Base-by-base conservation (phyloP, 1,140 invertebrate species). In the Homalodisca vitripennis region DNA sequence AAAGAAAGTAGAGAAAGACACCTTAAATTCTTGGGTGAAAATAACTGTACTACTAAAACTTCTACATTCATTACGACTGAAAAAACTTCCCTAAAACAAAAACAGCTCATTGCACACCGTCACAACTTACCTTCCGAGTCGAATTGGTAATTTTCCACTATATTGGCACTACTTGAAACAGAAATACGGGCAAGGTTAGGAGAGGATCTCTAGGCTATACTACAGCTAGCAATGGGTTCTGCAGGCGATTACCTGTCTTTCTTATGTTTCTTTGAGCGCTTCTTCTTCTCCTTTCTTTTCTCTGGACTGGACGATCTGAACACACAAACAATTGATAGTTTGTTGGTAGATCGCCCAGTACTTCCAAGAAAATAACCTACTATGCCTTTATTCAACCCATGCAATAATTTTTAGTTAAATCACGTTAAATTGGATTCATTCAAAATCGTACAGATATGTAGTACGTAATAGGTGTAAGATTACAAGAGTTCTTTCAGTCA, bases 201-300 rank as follows among this genome's bases (percentile, higher is more conserved):
- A 31, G 41, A 47, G 41, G 26, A 34, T n/a, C 13, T 66, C n/a
- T 20, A 47, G 12, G 13, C 63, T 66, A 66, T 47, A 46, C 63
- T 66, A 66, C 26, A 17, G 29, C 31, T 20, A 66, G 24, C 60
- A 63, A n/a, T 32, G 6, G 26, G 13, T 66, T 6, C n/a, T 29
- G 12, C 14, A 69, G 22, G 26, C 17, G 66, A 48, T 69, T 76
- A 74, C 74, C 73, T 76, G 34, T 75, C 74, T 69, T 70, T 72
- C 68, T 74, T 76, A 69, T 72, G 71, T 65, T 73, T 74, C 68
- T 76, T 76, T 41, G 73, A 71, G 65, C 75, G 75, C 57, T 75
- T 75, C 69, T 76, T 76, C 60, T 75, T 76, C 30, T 68, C 47
- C 65, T 75, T 74, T 47, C 72, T 75, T 34, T 69, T 67, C 63